Base-by-base conservation (phyloP, 2,113 vertebrate species). In the Phylloscopus trochiloides region DNA sequence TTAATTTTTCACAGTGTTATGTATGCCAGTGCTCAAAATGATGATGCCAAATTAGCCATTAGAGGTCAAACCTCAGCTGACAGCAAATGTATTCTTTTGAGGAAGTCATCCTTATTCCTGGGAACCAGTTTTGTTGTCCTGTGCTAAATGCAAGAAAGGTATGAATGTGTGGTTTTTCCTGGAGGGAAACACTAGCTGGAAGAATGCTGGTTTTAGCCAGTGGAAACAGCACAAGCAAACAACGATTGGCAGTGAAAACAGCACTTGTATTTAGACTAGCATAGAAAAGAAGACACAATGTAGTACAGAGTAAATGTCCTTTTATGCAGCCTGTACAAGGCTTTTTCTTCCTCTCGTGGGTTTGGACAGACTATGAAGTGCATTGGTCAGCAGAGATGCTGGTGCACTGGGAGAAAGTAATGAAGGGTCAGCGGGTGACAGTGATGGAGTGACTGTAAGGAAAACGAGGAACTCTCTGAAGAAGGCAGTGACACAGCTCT, bases 181-280 rank as follows among this genome's bases (percentile, higher is more conserved):
- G 93, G 78, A 97, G 94, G 90, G 82, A 86, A 94, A 67, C 88
- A 22, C 65, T 43, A 71, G 88, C 73, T 90, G 84, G 89, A 82
- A 95, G 70, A 95, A 92, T 86, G 92, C 88, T 94, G 94, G 38
- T 1, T 94, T 95, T 93, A 94, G 93, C 93, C 93, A 94, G 92
- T 83, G 92, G 93, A 93, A 96, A 94, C 79, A 92, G 92, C 83
- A 71, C 78, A 83, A 93, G 93, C 92, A 96, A 95, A 96, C 58
- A 93, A 31, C 31, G 6, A 80, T 45, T 86, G 87, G 96, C 93
- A 96, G 90, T 62, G 85, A 77, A 93, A 96, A 86, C 79, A 92
- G 86, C 88, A 24, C 88, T 96, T 86, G 80, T 89, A 81, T 96
- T 93, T 92, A 94, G 94, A 68, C 86, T 58, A 92, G 79, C 83